Conservation (phyloP, 2,797 vertebrate species). For the Sebastes minor region DNA sequence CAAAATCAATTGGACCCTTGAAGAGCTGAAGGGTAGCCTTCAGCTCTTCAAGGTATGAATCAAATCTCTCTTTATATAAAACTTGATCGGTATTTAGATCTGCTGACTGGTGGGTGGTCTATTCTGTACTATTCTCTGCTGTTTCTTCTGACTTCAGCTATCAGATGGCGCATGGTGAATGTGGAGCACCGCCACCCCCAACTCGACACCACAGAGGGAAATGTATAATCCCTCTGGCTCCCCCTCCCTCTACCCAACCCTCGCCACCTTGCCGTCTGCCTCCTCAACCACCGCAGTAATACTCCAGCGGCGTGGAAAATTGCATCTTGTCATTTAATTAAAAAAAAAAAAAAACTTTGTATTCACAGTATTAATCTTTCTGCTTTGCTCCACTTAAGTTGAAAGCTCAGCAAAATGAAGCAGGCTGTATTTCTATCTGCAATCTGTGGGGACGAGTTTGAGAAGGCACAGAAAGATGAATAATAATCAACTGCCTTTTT, state of each 20-base stretch:
- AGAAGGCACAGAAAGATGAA: constrained; percentile 80
- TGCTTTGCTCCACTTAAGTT: constrained; percentile 93
- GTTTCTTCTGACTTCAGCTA: constrained; percentile 18
- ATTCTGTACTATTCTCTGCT: background rate
- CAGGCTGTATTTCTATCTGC: constrained; percentile 66
- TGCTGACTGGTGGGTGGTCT: background rate
- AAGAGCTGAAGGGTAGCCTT: background rate
- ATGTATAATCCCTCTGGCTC: constrained; percentile 67
- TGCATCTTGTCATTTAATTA: constrained; percentile 95
- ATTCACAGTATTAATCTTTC: constrained; percentile 96
- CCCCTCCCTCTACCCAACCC: constrained; percentile 63
- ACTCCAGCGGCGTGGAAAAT: constrained; percentile 94
- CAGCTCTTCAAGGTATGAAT: background rate
- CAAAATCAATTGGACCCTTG: too few species aligned
- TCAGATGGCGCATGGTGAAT: constrained; percentile 30
- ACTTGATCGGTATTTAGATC: background rate
- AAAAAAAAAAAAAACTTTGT: constrained; percentile 83
- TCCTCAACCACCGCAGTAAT: constrained; percentile 85
- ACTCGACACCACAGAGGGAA: background rate
- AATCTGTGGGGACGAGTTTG: constrained; percentile 67
- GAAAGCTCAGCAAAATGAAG: constrained; percentile 93
- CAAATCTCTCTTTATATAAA: background rate
- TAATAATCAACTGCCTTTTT: constrained; percentile 84
- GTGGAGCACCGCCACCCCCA: background rate
- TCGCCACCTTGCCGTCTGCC: constrained; percentile 47